Evolutionary conservation across 2,888 invertebrate species (phyloP).

Genomic region (Parnassius glacialis): DNA sequence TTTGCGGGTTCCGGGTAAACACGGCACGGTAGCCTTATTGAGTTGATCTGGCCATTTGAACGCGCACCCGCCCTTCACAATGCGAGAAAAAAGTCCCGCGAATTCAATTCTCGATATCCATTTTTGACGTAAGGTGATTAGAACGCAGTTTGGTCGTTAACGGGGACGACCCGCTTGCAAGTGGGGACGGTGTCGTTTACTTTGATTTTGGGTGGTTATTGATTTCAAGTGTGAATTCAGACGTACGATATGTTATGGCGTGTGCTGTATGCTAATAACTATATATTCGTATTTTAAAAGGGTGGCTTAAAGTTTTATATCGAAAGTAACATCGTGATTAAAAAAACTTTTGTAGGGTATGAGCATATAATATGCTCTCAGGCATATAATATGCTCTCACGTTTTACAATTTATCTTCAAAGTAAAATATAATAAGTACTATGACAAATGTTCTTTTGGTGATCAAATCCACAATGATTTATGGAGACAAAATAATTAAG

Average conservation of each 20-base stretch:
- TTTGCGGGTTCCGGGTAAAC: slow-evolving; percentile 79
- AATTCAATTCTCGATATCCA: slow-evolving; percentile 80
- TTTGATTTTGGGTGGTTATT: slow-evolving; percentile 52
- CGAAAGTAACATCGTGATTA: too few relatives aligned
- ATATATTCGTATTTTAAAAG: not conserved
- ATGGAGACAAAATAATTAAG: slow-evolving; percentile 40
- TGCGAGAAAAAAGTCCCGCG: slow-evolving; percentile 63
- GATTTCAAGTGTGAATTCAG: slow-evolving; percentile 47
- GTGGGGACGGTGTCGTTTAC: slow-evolving; percentile 44
- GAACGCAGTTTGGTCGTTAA: slow-evolving; percentile 78
- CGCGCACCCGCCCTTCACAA: slow-evolving; percentile 66
- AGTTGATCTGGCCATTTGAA: slow-evolving; percentile 79
- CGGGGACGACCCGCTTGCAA: slow-evolving; percentile 46
- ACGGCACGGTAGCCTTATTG: slow-evolving; percentile 74
- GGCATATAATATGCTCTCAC: too few relatives aligned
- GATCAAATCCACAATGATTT: slow-evolving; percentile 13
- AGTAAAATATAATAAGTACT: too few relatives aligned
- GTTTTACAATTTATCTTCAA: too few relatives aligned
- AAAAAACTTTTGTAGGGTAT: too few relatives aligned
- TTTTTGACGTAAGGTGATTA: slow-evolving; percentile 80
- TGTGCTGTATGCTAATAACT: slow-evolving; percentile 26
- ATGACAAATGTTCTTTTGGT: too few relatives aligned
- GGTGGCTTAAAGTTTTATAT: too few relatives aligned
- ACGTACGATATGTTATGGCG: slow-evolving; percentile 20
- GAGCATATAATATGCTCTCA: too few relatives aligned